Conservation (phyloP, 1,140 invertebrate species). For the Micrasema longulum region DNA sequence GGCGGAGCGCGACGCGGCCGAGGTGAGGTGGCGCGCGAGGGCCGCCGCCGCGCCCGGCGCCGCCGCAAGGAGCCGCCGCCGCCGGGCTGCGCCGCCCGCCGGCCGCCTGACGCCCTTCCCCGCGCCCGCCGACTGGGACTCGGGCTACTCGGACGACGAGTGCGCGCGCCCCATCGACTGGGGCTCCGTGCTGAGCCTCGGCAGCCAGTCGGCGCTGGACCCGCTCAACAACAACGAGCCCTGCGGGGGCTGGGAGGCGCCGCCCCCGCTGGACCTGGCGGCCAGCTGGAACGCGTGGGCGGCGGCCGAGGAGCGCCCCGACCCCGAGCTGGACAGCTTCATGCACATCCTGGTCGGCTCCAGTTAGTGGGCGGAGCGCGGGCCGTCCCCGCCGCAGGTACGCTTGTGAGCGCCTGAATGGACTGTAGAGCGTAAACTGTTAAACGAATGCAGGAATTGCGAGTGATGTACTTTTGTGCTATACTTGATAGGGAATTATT, state of each 20-base stretch:
- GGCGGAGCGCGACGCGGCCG: constrained; percentile 83
- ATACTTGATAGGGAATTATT: constrained; percentile 54
- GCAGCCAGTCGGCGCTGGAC: constrained; percentile 85
- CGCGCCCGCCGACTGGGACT: constrained; percentile 73
- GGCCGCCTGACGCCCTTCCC: constrained; percentile 66
- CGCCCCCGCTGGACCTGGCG: constrained; percentile 36
- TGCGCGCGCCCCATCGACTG: constrained; percentile 85
- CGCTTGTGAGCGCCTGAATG: constrained; percentile 39
- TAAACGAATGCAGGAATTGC: constrained; percentile 53
- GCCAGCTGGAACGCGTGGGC: constrained; percentile 63
- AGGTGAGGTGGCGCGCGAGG: constrained; percentile 59
- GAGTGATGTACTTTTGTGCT: constrained; percentile 55
- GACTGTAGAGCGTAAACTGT: no score
- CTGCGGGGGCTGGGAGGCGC: constrained; percentile 63
- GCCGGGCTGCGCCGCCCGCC: constrained; percentile 65
- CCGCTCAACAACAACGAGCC: constrained; percentile 84
- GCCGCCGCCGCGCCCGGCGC: constrained; percentile 61
- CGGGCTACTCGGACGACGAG: constrained; percentile 83
- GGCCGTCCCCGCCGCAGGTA: constrained; percentile 30
- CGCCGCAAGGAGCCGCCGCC: constrained; percentile 61
- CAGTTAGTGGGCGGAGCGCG: constrained; percentile 60
- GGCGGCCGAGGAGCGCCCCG: constrained; percentile 62
- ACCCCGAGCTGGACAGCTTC: constrained; percentile 58
- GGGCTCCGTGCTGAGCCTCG: constrained; percentile 89
- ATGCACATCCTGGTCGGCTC: constrained; percentile 67